Percentiles rank a stretch among this genome's conserved stretches.
phyloP scores from a whole-genome alignment of 2,797 vertebrate species.

The Lacerta bilineata region DNA sequence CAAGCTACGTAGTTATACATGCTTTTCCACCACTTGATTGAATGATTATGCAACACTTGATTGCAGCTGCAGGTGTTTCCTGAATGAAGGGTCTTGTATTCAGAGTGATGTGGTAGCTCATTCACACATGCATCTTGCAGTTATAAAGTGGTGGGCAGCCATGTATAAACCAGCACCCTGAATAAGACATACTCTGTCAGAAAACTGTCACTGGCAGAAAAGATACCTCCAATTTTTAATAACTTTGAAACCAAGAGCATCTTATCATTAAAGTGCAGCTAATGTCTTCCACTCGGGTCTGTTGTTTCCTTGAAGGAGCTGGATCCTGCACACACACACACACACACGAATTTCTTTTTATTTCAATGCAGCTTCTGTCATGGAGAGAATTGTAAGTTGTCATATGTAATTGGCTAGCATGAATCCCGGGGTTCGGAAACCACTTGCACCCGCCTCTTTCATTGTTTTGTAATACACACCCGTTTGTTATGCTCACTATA shows the following conservation, averaged over 20 bases:
- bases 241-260: background rate
- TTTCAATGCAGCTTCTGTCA: background rate
- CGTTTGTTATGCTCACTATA: no score
- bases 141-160: background rate
- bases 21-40: background rate
- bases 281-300: background rate
- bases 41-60: background rate
- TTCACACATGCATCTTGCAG: background rate
- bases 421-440: background rate
- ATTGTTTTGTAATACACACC: no score
- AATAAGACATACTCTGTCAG: background rate
- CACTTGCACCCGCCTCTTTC: no score
- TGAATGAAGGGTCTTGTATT: background rate
- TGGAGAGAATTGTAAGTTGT: background rate
- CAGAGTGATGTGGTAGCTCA: background rate
- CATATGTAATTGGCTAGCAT: constrained; percentile 45
- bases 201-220: background rate
- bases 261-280: background rate
- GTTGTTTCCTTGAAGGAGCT: background rate
- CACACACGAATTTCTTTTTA: background rate
- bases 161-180: background rate
- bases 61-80: background rate
- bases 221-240: background rate
- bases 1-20: no score
- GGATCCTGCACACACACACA: background rate